Percentiles rank a stretch among this genome's conserved stretches.
These are phyloP conservation scores for Meles meles DNA, from an alignment of 2,113 vertebrate species.

Conservation along the genomic window DNA sequence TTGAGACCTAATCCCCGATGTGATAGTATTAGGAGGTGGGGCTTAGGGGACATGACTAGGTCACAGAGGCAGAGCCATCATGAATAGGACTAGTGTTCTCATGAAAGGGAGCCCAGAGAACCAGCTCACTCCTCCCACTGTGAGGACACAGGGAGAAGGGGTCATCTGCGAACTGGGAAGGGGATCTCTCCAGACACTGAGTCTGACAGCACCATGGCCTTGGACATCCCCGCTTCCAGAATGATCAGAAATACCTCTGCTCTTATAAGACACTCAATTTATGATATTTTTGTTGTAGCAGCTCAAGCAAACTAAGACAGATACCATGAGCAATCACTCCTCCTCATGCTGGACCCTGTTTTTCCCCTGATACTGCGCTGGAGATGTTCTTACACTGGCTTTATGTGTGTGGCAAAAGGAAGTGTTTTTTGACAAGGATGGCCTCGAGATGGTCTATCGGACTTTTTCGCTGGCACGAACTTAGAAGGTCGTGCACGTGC, in stretches of 20 bases:
- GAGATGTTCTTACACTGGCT: background rate
- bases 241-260: background rate
- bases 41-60: background rate
- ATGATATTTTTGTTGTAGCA: background rate
- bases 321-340: accelerated
- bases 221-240: background rate
- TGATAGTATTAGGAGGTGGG: background rate
- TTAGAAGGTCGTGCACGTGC: background rate
- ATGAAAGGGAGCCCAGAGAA: background rate
- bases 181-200: background rate
- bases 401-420: background rate
- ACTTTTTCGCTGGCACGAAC: background rate
- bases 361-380: background rate
- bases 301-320: background rate
- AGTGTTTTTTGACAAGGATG: background rate
- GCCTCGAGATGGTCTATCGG: background rate
- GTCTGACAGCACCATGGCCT: background rate
- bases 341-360: background rate
- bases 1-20: background rate
- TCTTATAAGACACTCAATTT: background rate
- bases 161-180: accelerated
- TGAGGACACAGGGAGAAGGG: background rate
- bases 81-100: background rate
- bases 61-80: background rate
- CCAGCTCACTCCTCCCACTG: background rate